Conservation (phyloP, 2,888 invertebrate genomes). For the Stomorhina lunata region DNA sequence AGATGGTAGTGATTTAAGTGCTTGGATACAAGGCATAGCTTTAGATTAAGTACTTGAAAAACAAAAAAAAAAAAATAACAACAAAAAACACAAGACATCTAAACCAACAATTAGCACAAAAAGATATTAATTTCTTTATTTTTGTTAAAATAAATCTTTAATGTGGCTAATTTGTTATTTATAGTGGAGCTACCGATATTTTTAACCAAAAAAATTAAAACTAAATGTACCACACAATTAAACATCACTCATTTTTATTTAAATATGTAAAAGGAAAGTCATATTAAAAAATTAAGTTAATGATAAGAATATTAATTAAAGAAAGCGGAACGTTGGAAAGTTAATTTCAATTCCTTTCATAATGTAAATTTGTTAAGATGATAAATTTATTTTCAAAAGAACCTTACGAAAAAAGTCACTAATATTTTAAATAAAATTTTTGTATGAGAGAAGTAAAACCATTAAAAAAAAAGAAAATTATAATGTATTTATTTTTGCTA, state of each 20-base stretch:
- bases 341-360: neutral
- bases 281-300: constrained; percentile 4
- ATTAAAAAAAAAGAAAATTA: constrained; percentile 13
- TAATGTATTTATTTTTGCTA: constrained; percentile 13
- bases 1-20: constrained; percentile 89
- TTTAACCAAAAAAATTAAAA: neutral
- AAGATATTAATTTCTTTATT: neutral
- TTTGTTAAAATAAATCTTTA: constrained; percentile 17
- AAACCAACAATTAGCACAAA: constrained; percentile 48
- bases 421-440: constrained; percentile 40
- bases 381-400: neutral
- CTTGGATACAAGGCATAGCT: constrained; percentile 93
- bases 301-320: neutral
- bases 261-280: neutral
- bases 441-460: neutral
- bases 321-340: neutral
- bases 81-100: neutral
- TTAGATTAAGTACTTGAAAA: constrained; percentile 81
- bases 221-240: too few species aligned
- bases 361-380: neutral
- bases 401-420: constrained; percentile 43
- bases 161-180: neutral
- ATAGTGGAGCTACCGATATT: constrained; percentile 3
- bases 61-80: neutral
- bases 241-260: neutral